Evolutionary conservation across 1,140 invertebrate genomes (phyloP), one percentile per base, ranked within the genome.

Genomic region (Drosophila elegans): DNA sequence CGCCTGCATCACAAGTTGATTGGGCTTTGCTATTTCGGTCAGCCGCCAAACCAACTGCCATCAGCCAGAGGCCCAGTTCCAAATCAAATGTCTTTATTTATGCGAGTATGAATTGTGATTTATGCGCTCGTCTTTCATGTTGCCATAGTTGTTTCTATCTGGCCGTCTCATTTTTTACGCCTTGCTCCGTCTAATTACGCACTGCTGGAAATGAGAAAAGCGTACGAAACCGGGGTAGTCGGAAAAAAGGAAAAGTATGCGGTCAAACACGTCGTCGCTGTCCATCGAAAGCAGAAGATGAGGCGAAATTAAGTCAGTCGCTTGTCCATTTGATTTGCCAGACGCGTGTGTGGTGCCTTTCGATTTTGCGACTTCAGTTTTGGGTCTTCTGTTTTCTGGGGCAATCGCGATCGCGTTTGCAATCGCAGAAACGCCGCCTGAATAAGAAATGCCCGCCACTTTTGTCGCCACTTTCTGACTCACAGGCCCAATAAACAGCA

Each of bases 51-150:
- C 21, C 39, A 25, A 3, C n/a, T n/a, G 13, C 27, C 39, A 25
- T 39, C 34, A 41, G 25, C 12, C 41, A 51, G 16, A 62, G 78
- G 48, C 75, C 41, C 36, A 75, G 67, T 79, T 66, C 68, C 76
- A 80, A 83, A 83, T 88, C 75, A 77, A 79, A 88, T 83, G 79
- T 83, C 75, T 86, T 77, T 83, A 86, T 89, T 86, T 83, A 86
- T 83, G 77, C 38, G 55, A 74, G 67, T 71, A 57, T 36, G 68
- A 69, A 56, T 89, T 80, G 74, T 86, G 83, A 86, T 88, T 86
- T 86, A 83, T 86, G 83, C 69, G 82, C 42, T 41, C 51, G 69
- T 74, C 82, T 86, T 86, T 85, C 78, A 86, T 85, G 81, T 85
- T 74, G 68, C 68, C 45, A 74, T 85, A 21, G 16, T 21, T 21